Evolutionary conservation across 2,113 vertebrate species (phyloP).

Genomic region (Odobenus rosmarus): DNA sequence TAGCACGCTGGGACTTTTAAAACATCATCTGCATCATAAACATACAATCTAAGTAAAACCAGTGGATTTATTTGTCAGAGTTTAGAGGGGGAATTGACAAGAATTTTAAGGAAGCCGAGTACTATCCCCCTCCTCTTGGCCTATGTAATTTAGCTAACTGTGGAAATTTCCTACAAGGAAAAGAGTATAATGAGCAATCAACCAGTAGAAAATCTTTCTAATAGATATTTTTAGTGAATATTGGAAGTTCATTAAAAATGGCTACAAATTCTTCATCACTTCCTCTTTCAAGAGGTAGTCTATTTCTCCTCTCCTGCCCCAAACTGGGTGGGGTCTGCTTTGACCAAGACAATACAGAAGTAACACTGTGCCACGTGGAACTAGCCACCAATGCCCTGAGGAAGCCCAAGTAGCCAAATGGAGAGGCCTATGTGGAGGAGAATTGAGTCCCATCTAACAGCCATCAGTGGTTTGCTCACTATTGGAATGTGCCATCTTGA

Average conservation of each 20-base stretch:
- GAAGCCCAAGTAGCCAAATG: not conserved
- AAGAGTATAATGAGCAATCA: not conserved
- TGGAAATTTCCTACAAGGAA: not conserved
- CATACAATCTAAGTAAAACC: not conserved
- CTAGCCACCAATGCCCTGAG: not conserved
- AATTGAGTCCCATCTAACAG: fast-evolving
- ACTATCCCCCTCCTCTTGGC: not conserved
- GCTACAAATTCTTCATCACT: not conserved
- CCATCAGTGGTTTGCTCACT: not conserved
- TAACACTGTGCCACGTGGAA: not conserved
- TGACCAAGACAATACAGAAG: not conserved
- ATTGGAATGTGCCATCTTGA: not conserved
- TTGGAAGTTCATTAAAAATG: not conserved
- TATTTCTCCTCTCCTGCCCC: not conserved
- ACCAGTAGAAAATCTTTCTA: not conserved
- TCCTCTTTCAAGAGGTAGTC: not conserved
- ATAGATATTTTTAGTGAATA: not conserved
- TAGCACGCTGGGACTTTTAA: not conserved
- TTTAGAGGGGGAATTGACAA: not conserved
- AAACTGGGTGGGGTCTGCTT: not conserved
- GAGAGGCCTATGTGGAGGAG: not conserved
- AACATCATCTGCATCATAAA: not conserved
- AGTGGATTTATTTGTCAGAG: not conserved
- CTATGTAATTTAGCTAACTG: not conserved
- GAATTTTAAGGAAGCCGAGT: conserved; percentile 14